Evolutionary conservation across 2,888 invertebrate species (phyloP).

Genomic region (Holacanthella duospinosa): DNA sequence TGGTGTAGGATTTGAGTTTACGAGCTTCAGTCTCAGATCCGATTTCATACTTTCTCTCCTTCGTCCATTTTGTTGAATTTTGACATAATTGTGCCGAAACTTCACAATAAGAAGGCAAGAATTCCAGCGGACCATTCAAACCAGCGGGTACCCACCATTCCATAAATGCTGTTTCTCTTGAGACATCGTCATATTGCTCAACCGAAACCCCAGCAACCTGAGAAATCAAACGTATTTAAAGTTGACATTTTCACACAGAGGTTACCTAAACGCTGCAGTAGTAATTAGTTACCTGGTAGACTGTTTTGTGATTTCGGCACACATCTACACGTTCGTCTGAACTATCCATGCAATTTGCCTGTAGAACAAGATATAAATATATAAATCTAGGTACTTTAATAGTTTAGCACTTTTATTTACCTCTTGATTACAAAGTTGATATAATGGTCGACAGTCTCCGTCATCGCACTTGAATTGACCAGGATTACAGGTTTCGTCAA

Average conservation of each 20-base stretch:
- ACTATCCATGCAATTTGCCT: constrained; percentile 60
- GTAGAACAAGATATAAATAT: too few species aligned
- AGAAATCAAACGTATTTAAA: not conserved
- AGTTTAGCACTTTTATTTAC: too few species aligned
- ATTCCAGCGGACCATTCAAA: constrained; percentile 39
- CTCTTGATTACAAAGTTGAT: constrained; percentile 56
- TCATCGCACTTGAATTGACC: constrained; percentile 53
- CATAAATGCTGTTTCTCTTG: not conserved
- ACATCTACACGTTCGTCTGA: constrained; percentile 60
- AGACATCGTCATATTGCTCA: constrained; percentile 7
- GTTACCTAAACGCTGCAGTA: too few species aligned
- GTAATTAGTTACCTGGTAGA: constrained; percentile 38
- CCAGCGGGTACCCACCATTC: constrained; percentile 7
- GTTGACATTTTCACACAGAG: too few species aligned
- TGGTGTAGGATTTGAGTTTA: constrained; percentile 56
- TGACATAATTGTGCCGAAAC: constrained; percentile 42
- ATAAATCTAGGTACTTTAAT: too few species aligned
- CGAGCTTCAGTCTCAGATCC: constrained; percentile 53
- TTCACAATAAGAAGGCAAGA: constrained; percentile 51
- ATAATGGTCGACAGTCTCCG: constrained; percentile 51
- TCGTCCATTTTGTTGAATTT: constrained; percentile 50
- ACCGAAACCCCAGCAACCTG: constrained; percentile 22
- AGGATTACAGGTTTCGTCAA: constrained; percentile 41
- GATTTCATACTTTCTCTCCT: constrained; percentile 52
- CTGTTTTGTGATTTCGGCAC: constrained; percentile 42